A percentile compares a stretch with the other conserved stretches of the same genome.
Evolutionary conservation across 2,888 invertebrate species (phyloP).

Genomic region (Epiblema foenella): DNA sequence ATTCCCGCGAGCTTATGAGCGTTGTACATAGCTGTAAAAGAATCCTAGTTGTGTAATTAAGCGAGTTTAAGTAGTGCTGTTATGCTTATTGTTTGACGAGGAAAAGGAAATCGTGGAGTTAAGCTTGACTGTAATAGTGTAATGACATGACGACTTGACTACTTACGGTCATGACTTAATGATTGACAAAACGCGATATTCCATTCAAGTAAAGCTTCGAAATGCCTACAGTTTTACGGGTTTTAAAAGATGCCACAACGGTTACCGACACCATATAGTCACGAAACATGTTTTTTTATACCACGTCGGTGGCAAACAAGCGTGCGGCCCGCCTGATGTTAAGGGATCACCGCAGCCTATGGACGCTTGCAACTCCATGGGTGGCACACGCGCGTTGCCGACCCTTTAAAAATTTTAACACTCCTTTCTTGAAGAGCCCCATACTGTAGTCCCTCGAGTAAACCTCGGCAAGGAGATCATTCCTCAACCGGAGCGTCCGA

Average conservation of each 20-base stretch:
- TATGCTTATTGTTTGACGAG: conserved; percentile 12
- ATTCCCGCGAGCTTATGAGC: conserved; percentile 29
- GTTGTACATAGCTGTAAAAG: conserved; percentile 36
- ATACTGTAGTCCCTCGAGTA: too few species aligned
- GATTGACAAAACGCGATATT: neutral
- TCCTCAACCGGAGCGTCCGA: too few species aligned
- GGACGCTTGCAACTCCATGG: too few species aligned
- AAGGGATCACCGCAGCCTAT: too few species aligned
- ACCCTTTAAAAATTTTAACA: too few species aligned
- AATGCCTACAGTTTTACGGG: neutral
- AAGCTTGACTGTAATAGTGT: neutral
- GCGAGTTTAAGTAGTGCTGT: neutral
- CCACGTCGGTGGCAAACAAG: too few species aligned
- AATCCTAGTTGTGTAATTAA: conserved; percentile 39
- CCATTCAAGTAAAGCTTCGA: neutral
- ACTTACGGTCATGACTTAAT: too few species aligned
- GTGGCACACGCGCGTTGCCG: too few species aligned
- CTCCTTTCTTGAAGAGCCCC: too few species aligned
- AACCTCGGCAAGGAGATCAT: too few species aligned
- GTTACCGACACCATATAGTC: neutral
- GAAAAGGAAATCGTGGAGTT: conserved; percentile 31
- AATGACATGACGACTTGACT: neutral
- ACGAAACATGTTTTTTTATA: too few species aligned
- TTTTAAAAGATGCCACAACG: neutral
- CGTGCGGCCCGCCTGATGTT: too few species aligned